A percentile compares a stretch with the other conserved stretches of the same genome.
Evolutionary conservation across 2,888 invertebrate species (phyloP).

Genomic region (Pyrgus malvae): DNA sequence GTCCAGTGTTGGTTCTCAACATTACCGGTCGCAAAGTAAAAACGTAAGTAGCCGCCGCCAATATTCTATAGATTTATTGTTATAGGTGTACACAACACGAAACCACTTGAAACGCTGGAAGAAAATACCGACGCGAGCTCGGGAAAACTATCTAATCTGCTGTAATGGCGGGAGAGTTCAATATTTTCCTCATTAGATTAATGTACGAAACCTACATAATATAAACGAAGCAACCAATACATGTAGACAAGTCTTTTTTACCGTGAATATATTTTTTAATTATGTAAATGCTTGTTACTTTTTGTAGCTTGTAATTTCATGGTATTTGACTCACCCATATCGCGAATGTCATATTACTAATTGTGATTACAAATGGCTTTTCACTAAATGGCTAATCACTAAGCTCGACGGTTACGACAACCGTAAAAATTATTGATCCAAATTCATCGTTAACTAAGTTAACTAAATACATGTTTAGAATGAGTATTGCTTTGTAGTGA

Average conservation of each 20-base stretch:
- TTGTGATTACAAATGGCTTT: constrained; percentile 22
- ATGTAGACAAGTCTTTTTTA: too few species aligned
- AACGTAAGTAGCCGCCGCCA: constrained; percentile 27
- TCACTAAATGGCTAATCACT: constrained; percentile 19
- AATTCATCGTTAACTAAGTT: constrained; percentile 9
- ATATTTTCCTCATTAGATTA: too few species aligned
- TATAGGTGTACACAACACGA: not conserved
- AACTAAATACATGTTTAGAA: too few species aligned
- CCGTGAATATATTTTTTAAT: not conserved
- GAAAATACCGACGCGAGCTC: not conserved
- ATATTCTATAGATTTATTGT: not conserved
- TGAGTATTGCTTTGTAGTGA: too few species aligned
- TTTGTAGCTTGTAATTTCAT: not conserved
- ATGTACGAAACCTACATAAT: too few species aligned
- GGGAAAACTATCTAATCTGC: too few species aligned
- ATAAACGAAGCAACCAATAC: too few species aligned
- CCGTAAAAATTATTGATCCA: constrained; percentile 17
- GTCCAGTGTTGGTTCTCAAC: not conserved
- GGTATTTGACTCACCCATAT: constrained; percentile 18
- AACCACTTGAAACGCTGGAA: not conserved
- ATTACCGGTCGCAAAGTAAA: constrained; percentile 29
- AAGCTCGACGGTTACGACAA: constrained; percentile 1
- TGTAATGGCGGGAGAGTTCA: too few species aligned
- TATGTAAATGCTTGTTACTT: not conserved
- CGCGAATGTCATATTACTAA: constrained; percentile 17